Evolutionary conservation across 2,113 vertebrate species (phyloP).

Genomic region (Phaetusa simplex): DNA sequence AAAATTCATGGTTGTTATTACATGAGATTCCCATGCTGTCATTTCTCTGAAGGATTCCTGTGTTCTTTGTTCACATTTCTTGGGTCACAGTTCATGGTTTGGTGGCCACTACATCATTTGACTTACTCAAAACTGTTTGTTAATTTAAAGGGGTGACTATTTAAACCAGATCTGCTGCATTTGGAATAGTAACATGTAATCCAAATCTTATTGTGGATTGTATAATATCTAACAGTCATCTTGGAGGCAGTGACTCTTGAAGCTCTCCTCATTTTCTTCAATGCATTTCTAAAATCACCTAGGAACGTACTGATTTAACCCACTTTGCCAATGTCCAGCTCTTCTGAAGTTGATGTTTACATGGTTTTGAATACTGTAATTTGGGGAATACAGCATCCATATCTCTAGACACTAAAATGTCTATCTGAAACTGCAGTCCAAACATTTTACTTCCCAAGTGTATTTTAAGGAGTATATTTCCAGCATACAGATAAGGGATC

Average conservation of each 20-base stretch:
- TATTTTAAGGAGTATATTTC: neutral
- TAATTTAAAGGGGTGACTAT: neutral
- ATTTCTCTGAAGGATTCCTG: neutral
- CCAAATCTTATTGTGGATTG: neutral
- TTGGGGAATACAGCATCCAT: neutral
- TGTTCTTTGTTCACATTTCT: neutral
- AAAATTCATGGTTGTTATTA: neutral
- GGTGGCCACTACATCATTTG: neutral
- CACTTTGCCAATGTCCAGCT: fast-evolving
- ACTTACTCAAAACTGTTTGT: neutral
- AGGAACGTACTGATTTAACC: neutral
- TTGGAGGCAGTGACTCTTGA: neutral
- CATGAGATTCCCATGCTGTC: neutral
- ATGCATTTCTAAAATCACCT: neutral
- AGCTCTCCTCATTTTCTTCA: neutral
- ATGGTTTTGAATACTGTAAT: neutral
- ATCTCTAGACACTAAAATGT: neutral
- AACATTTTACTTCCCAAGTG: neutral
- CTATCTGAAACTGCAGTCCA: neutral
- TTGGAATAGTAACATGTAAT: neutral
- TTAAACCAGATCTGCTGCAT: neutral
- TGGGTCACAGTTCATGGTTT: neutral
- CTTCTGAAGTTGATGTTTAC: neutral
- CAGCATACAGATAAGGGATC: neutral
- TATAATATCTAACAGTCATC: neutral